Percentiles rank a stretch among this genome's conserved stretches.
Conservation (phyloP, 2,113 vertebrate genomes). For the Xiphias gladius region DNA sequence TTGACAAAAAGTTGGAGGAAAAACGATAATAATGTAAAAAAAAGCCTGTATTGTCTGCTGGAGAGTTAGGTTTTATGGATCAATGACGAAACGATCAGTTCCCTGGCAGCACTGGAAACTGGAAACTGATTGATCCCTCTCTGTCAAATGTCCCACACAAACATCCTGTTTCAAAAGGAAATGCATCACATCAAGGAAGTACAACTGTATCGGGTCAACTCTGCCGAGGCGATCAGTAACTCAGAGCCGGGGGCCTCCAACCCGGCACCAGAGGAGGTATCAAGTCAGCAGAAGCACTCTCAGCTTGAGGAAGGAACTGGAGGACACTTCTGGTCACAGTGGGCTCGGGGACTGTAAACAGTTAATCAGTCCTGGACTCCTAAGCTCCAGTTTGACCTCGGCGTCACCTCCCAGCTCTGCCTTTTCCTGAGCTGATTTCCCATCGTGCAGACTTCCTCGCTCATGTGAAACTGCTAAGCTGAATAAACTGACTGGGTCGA, state of each 20-base stretch:
- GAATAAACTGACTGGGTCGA: slow-evolving; percentile 60
- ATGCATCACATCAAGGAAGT: too few species aligned
- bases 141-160: too few species aligned
- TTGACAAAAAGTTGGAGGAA: too few species aligned
- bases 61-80: too few species aligned
- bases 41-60: too few species aligned
- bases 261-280: background rate
- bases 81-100: too few species aligned
- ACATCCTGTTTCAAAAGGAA: too few species aligned
- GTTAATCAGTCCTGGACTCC: slow-evolving; percentile 39
- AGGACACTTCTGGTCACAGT: background rate
- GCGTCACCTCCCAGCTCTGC: slow-evolving; percentile 28
- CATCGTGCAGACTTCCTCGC: slow-evolving; percentile 56
- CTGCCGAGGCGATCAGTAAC: slow-evolving; percentile 4
- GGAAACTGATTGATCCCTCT: too few species aligned
- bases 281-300: background rate
- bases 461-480: slow-evolving; percentile 73
- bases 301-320: background rate
- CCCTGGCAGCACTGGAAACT: too few species aligned
- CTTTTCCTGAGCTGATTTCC: slow-evolving; percentile 49
- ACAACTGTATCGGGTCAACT: background rate
- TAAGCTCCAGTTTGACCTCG: slow-evolving; percentile 39
- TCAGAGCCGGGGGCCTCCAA: background rate
- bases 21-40: too few species aligned
- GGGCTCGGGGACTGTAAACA: slow-evolving; percentile 30